Percentiles rank a stretch among this genome's conserved stretches.
Conservation (phyloP, 2,797 vertebrate species). For the Sebastes variabilis region DNA sequence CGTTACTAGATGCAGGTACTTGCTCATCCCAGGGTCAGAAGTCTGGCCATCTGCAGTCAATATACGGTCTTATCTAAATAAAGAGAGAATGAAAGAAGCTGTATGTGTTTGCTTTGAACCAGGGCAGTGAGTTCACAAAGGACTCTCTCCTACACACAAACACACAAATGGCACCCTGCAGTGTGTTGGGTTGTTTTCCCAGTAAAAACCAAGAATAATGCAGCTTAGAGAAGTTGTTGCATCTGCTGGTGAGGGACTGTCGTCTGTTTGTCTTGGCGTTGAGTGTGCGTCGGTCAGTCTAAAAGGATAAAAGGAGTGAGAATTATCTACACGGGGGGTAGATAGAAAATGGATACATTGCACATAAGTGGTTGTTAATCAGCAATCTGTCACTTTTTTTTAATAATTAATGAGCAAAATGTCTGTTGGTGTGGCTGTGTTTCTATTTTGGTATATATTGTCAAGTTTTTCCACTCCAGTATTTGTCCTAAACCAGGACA, state of each 20-base stretch:
- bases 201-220: slow-evolving; percentile 45
- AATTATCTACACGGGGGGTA: slow-evolving; percentile 27
- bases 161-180: slow-evolving; percentile 56
- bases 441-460: neutral
- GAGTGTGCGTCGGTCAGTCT: neutral
- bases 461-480: neutral
- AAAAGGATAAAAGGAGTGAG: slow-evolving; percentile 30
- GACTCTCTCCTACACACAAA: slow-evolving; percentile 46
- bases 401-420: neutral
- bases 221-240: slow-evolving; percentile 51
- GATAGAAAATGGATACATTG: neutral
- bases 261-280: slow-evolving; percentile 43
- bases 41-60: slow-evolving; percentile 57
- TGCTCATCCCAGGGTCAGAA: slow-evolving; percentile 40
- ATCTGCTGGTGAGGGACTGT: slow-evolving; percentile 47
- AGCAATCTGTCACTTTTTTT: slow-evolving; percentile 15
- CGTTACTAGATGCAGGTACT: neutral
- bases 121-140: slow-evolving; percentile 59
- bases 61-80: slow-evolving; percentile 48
- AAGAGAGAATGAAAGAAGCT: slow-evolving; percentile 31
- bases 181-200: slow-evolving; percentile 58
- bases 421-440: neutral
- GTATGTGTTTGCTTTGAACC: slow-evolving; percentile 53
- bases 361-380: neutral
- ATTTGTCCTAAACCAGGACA: slow-evolving; percentile 9